Evolutionary conservation across 1,140 invertebrate species (phyloP), one percentile per base, ranked within the genome.

Genomic region (Heliconius eleuchia): DNA sequence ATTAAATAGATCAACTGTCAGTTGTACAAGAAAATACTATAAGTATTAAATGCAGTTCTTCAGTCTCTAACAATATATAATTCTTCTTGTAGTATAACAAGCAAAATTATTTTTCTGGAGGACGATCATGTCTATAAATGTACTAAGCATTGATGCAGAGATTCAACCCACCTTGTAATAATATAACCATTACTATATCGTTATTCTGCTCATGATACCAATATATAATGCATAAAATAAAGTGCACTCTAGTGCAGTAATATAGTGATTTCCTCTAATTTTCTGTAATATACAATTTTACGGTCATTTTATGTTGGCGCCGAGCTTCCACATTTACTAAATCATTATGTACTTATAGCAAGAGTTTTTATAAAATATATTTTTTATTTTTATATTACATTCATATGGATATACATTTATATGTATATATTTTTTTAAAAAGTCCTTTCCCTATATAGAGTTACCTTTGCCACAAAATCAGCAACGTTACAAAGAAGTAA

Each of bases 221-320:
- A 66, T 66, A 66, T 66, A 66, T 30, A 66, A 66, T 66, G 60
- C 60, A 66, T 66, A 66, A 66, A 66, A 66, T 66, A 66, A 66
- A 66, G 60, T 66, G 60, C 50, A 16, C 9, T 23, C 19, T 66
- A 66, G 23, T 66, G n/a, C 23, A 66, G 60, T 30, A 30, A 66
- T 66, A 16, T 18, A 66, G 60, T 27, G 27, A 66, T 66, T 66
- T 66, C 60, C 60, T 66, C 27, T 66, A 27, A 66, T 66, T 66
- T 66, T 13, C 60, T 66, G 60, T 27, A 66, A 66, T 66, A 6
- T 27, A n/a, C 60, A 66, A 16, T 66, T 66, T 66, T 27, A 66
- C n/a, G 23, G 3, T 66, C 60, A 30, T 27, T 16, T 30, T 27
- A 11, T 66, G 9, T 57, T 23, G 57, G 6, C 23, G 1, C 11